Base-by-base conservation (phyloP, 1,140 invertebrate species). In the Drosophila repleta region DNA sequence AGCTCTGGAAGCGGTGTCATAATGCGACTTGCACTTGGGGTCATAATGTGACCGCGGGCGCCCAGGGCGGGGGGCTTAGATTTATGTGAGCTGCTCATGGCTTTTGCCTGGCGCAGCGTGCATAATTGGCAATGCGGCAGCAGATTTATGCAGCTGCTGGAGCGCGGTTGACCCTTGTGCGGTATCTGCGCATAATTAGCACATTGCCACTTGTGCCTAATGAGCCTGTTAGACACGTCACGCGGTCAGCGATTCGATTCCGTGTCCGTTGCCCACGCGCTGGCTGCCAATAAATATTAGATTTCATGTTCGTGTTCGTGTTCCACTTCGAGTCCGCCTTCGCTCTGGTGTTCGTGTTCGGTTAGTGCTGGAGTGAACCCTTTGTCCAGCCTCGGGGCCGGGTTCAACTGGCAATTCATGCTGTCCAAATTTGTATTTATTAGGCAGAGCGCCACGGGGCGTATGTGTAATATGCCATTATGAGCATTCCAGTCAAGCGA, bases 401-500 rank as follows among this genome's bases (percentile, higher is more conserved):
- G 18, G 43, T 57, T 57, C 46, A 37, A 51, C 66, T 46, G 71
- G 76, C 78, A 81, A 87, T 82, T 83, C 68, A 73, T 61, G 74
- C 82, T 82, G 82, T 85, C 83, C 69, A 85, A 87, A 85, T 87
- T 87, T 82, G 82, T 85, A 85, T 85, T 85, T 85, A 85, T 85
- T 87, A 87, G 82, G 78, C 82, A 71, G 67, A 49, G 76, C 83
- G 76, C 83, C 79, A 88, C 69, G 63, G 83, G 83, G 83, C 83
- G 83, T 88, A 88, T 88, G 83, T 83, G 83, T 88, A 87, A 87
- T 85, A 85, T 85, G 82, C 82, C 75, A 85, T 87, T 85, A 85
- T 73, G 76, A 69, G 82, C 82, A 85, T 82, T 78, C 83, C 82
- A 76, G 52, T 63, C 76, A 18, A 48, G 45, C 56, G 37, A 35